Evolutionary conservation across 2,797 vertebrate genomes (phyloP), one percentile per base, ranked within the genome.

Genomic region (Fratercula arctica): DNA sequence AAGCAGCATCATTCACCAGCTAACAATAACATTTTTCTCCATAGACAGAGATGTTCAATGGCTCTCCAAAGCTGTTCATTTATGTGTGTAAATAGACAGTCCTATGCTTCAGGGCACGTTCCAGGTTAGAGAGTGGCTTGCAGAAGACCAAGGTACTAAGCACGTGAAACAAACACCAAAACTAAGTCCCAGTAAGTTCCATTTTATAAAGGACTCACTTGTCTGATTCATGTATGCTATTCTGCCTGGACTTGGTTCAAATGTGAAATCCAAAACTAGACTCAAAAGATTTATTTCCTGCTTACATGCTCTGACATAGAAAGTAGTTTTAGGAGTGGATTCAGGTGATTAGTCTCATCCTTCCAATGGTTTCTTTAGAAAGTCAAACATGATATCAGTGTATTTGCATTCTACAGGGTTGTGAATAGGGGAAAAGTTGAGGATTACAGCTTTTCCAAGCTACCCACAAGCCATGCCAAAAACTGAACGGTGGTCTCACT

Each of bases 321-420:
- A 95, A 87, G 39, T n/a, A 18, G 39, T 69, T 41, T 64, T 39
- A 60, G 46, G 33, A 31, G 7, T 41, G 14, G 75, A 53, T 91
- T 96, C 16, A 67, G 54, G 29, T 79, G 50, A 67, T 87, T 92
- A 75, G 67, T 95, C 81, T 87, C 76, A 59, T 96, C 73, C 43
- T 94, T 97, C 39, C 89, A 94, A 69, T 93, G 97, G 57, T 86
- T 96, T 91, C 95, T 96, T 56, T 35, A 82, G 75, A 84, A 86
- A 37, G 37, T 87, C 20, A 89, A 87, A 92, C 54, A 54, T 15
- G 26, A 9, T 68, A 79, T 83, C 82, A 77, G 7, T 35, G 8
- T 66, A 35, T 41, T 76, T 11, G 1, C 23, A 51, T 68, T 76
- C 35, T 80, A 37, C 43, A 63, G 6, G 12, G 23, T 3, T 6